phyloP scores from a whole-genome alignment of 2,113 vertebrate genomes.

The Ursus arctos region DNA sequence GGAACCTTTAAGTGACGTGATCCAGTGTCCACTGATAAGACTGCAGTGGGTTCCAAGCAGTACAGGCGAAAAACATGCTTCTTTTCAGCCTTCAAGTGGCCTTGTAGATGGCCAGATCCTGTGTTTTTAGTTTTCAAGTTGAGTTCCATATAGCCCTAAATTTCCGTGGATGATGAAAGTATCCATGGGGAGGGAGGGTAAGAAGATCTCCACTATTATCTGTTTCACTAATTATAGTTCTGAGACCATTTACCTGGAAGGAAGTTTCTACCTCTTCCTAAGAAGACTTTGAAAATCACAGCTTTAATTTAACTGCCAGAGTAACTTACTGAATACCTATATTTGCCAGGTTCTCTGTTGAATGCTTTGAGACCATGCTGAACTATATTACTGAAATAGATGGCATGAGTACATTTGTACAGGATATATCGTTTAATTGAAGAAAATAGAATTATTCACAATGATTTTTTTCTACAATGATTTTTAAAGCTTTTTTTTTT shows the following conservation, averaged over 20 bases:
- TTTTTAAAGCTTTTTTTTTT: not conserved
- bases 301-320: not conserved
- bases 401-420: not conserved
- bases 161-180: not conserved
- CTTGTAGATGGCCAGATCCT: not conserved
- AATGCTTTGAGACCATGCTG: not conserved
- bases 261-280: not conserved
- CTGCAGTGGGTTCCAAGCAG: not conserved
- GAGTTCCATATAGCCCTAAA: not conserved
- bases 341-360: not conserved
- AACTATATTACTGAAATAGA: not conserved
- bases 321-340: not conserved
- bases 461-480: not conserved
- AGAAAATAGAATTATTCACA: not conserved
- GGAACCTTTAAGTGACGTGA: not conserved
- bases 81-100: not conserved
- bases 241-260: not conserved
- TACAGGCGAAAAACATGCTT: not conserved
- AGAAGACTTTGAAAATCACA: not conserved
- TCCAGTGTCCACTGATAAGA: not conserved
- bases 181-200: not conserved
- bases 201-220: not conserved
- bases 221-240: not conserved
- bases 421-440: not conserved
- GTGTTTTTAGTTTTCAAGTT: not conserved